Evolutionary conservation across 2,888 invertebrate species (phyloP), one percentile per base, ranked within the genome.

Genomic region (Amblyjoppa fuscipennis): DNA sequence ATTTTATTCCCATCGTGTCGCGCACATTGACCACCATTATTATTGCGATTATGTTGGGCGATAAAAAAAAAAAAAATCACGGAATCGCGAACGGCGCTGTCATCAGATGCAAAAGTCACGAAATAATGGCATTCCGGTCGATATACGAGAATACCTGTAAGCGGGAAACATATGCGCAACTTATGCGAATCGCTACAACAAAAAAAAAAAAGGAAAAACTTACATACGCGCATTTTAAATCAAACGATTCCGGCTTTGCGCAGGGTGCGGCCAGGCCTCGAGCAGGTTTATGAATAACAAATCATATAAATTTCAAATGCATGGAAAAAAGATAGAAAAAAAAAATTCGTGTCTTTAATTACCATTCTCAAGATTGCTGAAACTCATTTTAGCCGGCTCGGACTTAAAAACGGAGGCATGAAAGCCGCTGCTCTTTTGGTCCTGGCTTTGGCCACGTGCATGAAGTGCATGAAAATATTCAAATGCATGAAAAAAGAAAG

Each of bases 371-470:
- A 16, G 13, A 49, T 49, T 16, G 4, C 9, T 9, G 41, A 9
- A 41, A 31, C 25, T 61, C 13, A 61, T 61, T 61, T 31, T 4
- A 31, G 61, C 61, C 61, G 28, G 11, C 31, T 61, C 16, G 61
- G 28, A 28, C 28, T 61, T 2, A 4, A 3, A 28, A 31, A 28
- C 28, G 5, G 61, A 61, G 5, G 16, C 31, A 61, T 61, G 61
- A 61, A 61, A 61, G 5, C 38, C 20, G 34, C 38, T 1, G 25
- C 68, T 53, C 5, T 76, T 51, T 68, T 61, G 59, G 20, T 53
- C n/a, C 34, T 87, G 49, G 45, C 75, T 34, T 78, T 85, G 77
- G 59, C 69, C n/a, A 85, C 77, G 11, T 90, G 88, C 56, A 20
- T 20, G 20, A 20, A 20, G 20, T 20, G 20, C 20, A 20, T 20